Percentiles rank a stretch among this genome's conserved stretches.
phyloP scores from a whole-genome alignment of 2,113 vertebrate species.

The Vanacampus margaritifer region DNA sequence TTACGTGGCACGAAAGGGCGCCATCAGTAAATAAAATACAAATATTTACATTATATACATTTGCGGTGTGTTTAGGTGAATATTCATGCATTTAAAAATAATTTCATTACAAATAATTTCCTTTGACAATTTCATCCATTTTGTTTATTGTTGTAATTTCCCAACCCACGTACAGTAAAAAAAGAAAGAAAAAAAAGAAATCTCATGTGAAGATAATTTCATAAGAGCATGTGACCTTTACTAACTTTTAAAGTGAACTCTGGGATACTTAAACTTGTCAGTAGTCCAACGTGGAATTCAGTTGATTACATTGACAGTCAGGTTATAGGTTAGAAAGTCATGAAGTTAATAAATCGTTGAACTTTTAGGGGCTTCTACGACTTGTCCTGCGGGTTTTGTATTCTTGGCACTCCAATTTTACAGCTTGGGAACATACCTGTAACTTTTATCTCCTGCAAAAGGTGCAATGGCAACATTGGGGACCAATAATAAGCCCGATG shows the following conservation, averaged over 20 bases:
- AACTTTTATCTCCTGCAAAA: not conserved
- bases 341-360: not conserved
- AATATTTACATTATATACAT: not conserved
- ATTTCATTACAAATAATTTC: not conserved
- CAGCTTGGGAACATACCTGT: not conserved
- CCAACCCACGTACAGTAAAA: not conserved
- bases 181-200: not conserved
- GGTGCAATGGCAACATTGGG: not conserved
- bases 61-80: not conserved
- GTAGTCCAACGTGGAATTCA: not conserved
- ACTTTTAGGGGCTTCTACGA: not conserved
- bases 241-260: not conserved
- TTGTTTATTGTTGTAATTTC: constrained; percentile 1
- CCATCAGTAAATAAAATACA: not conserved
- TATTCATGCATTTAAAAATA: not conserved
- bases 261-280: constrained; percentile 8
- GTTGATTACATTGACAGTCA: not conserved
- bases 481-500: not conserved
- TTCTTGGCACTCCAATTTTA: constrained; percentile 4
- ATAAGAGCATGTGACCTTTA: not conserved
- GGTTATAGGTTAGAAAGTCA: not conserved
- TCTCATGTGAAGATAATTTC: not conserved
- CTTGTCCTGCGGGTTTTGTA: not conserved
- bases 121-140: not conserved
- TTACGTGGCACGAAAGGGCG: no score